phyloP scores from a whole-genome alignment of 2,888 invertebrate genomes.

The Tipula confusa region DNA sequence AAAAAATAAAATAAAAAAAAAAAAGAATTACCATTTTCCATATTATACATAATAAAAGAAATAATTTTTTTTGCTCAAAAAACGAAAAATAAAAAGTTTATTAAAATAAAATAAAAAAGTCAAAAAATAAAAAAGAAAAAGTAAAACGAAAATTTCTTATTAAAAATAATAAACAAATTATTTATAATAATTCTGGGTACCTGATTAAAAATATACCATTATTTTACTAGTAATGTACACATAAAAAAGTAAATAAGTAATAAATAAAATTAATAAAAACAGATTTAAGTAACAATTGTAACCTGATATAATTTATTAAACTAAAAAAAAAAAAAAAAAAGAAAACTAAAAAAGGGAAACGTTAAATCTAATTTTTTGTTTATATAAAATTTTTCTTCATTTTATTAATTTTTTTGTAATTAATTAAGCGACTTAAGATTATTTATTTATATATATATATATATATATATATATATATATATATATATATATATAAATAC shows the following conservation, averaged over 20 bases:
- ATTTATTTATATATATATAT: not conserved
- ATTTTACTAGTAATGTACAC: constrained; percentile 32
- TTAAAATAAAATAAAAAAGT: constrained; percentile 3
- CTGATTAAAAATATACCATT: constrained; percentile 32
- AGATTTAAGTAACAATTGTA: constrained; percentile 20
- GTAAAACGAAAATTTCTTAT: not conserved
- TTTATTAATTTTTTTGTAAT: constrained; percentile 6
- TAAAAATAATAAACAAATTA: not conserved
- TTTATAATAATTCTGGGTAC: constrained; percentile 26
- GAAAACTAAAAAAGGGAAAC: too few species aligned
- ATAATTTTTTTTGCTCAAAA: constrained; percentile 7
- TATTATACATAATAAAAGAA: not conserved
- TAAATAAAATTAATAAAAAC: constrained; percentile 1
- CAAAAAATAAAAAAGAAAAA: not conserved
- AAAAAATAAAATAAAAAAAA: too few species aligned
- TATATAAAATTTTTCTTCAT: not conserved
- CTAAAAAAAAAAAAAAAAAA: not conserved
- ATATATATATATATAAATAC: too few species aligned
- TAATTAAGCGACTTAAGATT: not conserved
- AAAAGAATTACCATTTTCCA: not conserved
- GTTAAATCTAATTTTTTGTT: not conserved
- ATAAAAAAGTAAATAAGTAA: not conserved
- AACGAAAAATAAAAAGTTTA: not conserved
- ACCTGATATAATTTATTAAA: constrained; percentile 21
- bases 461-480: too few species aligned